Evolutionary conservation across 2,888 invertebrate species (phyloP).

Genomic region (Holacanthella duospinosa): DNA sequence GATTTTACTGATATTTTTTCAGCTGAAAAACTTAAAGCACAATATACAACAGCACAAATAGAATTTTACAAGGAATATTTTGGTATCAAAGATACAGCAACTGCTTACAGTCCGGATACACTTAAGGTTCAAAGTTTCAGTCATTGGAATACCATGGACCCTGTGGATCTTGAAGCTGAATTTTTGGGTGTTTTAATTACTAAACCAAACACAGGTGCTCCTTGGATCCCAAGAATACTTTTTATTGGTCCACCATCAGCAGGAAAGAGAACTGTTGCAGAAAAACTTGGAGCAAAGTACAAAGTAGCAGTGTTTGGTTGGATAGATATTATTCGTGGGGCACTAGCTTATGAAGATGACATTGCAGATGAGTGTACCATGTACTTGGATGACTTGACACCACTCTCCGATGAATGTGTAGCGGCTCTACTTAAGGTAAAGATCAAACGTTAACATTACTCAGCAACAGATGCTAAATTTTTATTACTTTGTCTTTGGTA

Average conservation of each 20-base stretch:
- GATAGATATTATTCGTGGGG: constrained; percentile 27
- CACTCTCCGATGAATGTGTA: constrained; percentile 24
- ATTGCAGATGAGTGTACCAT: constrained; percentile 19
- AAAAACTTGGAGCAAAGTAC: constrained; percentile 20
- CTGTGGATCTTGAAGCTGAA: constrained; percentile 26
- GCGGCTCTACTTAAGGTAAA: constrained; percentile 23
- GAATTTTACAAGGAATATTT: constrained; percentile 10
- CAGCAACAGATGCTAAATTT: neutral
- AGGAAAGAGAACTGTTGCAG: constrained; percentile 22
- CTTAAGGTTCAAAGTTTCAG: constrained; percentile 22
- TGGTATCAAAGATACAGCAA: constrained; percentile 19
- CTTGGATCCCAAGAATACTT: constrained; percentile 30
- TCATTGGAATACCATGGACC: constrained; percentile 15
- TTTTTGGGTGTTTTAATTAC: constrained; percentile 23
- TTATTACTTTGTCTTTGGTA: neutral
- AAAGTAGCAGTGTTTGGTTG: constrained; percentile 25
- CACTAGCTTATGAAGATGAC: constrained; percentile 17
- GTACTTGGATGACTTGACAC: constrained; percentile 22
- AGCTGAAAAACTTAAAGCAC: neutral
- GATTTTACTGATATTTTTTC: neutral
- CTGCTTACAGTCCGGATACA: constrained; percentile 24
- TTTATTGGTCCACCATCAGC: constrained; percentile 24
- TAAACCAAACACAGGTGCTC: constrained; percentile 15
- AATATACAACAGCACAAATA: constrained; percentile 15
- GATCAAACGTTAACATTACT: neutral